A percentile compares a stretch with the other conserved stretches of the same genome.
Evolutionary conservation across 37 sponge, comb jelly and placozoan species (phyloP).

Genomic region (Tethya wilhelma): DNA sequence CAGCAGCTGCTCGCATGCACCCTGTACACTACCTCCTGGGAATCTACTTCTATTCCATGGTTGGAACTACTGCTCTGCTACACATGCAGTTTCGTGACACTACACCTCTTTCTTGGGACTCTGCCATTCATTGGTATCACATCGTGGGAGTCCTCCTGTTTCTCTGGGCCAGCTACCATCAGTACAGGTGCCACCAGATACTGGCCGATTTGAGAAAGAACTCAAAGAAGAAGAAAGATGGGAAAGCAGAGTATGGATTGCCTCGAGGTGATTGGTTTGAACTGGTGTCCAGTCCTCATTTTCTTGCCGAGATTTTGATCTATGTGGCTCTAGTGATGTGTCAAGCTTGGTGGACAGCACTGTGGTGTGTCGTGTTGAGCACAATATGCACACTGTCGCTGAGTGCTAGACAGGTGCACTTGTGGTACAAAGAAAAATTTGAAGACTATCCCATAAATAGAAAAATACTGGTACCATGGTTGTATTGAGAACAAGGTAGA

Average conservation of each 20-base stretch:
- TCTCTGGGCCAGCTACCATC: conserved; percentile 72
- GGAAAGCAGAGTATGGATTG: conserved; percentile 3
- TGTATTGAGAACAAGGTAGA: conserved; percentile 8
- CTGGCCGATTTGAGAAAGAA: conserved; percentile 60
- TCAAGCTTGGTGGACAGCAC: neutral
- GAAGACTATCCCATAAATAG: conserved; percentile 60
- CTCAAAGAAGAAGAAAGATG: neutral
- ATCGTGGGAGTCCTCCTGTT: conserved; percentile 50
- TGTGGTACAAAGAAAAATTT: conserved; percentile 70
- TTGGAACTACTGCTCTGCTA: conserved; percentile 45
- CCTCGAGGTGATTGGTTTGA: conserved; percentile 91
- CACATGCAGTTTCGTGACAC: conserved; percentile 4
- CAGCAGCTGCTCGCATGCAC: conserved; percentile 63
- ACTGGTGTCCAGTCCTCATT: conserved; percentile 78
- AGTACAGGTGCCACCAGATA: conserved; percentile 77
- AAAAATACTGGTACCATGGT: conserved; percentile 42
- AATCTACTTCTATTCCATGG: conserved; percentile 63
- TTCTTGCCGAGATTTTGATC: conserved; percentile 77
- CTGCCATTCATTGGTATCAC: conserved; percentile 56
- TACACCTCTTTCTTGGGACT: too few relatives aligned
- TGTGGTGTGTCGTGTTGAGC: conserved; percentile 25
- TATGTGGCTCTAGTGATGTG: conserved; percentile 55
- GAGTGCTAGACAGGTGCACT: conserved; percentile 50
- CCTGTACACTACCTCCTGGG: conserved; percentile 64
- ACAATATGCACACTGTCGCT: conserved; percentile 20